Evolutionary conservation across 2,797 vertebrate genomes (phyloP), one percentile per base, ranked within the genome.

Genomic region (Channa striata): DNA sequence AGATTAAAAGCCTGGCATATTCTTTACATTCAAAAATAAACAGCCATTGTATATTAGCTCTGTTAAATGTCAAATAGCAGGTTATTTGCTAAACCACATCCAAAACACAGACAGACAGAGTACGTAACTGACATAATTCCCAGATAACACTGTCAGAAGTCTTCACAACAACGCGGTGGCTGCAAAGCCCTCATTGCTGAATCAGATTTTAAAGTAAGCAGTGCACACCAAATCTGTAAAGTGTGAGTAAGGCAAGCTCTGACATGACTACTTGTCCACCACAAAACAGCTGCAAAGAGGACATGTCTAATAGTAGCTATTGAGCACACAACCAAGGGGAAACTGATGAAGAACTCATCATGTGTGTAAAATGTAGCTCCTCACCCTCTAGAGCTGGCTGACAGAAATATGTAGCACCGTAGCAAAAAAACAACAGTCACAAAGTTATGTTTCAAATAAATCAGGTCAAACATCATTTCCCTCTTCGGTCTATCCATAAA

Each of bases 71-170:
- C 58, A 59, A 59, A 78, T 5, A 56, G 54, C 33, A 48, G 33
- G 19, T 11, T 68, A 23, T 57, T 51, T 47, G 34, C 59, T 30
- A 60, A 33, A 47, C 51, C 16, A 72, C 68, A 61, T 46, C 20
- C 40, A 42, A 60, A 67, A 53, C 44, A 48, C 43, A 64, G 14
- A 61, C 43, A 33, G 33, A 34, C 40, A 16, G 4, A 49, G 20
- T 43, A 49, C 46, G 34, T 20, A 71, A 66, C 11, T n/a, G 30
- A 59, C 67, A 50, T 0, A 57, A 52, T 25, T 44, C 54, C 34
- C 48, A 43, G 42, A 37, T 21, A 59, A 66, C 66, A 69, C 56
- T 40, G 30, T 59, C 40, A 48, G 52, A 57, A 30, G 33, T 68
- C 37, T 36, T 54, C 4, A 78, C 40, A 46, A 56, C 36, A 56